Percentiles rank a stretch among this genome's conserved stretches.
phyloP scores from a whole-genome alignment of 2,113 vertebrate genomes.

The Silurus asotus region DNA sequence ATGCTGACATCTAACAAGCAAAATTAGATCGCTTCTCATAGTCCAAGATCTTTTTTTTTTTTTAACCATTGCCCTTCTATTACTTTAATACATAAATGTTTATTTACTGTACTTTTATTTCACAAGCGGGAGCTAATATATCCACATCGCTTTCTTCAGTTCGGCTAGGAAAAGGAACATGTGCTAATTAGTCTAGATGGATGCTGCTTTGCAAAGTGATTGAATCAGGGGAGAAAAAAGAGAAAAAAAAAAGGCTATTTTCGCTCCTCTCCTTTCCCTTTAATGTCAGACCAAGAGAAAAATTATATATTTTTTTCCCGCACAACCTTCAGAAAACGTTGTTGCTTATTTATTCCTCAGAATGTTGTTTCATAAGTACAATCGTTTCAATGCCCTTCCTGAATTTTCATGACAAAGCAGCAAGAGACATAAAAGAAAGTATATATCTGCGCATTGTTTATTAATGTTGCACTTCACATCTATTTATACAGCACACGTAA shows the following conservation, averaged over 20 bases:
- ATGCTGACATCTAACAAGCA: not conserved
- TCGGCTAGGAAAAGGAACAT: not conserved
- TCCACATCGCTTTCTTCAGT: not conserved
- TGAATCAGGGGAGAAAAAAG: not conserved
- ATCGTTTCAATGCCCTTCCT: not conserved
- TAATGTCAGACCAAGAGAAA: not conserved
- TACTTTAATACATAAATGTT: not conserved
- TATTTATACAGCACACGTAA: slow-evolving; percentile 31
- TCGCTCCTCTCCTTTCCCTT: not conserved
- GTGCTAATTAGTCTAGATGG: not conserved
- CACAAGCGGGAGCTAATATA: not conserved
- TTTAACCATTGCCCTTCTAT: not conserved
- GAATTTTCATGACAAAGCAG: not conserved
- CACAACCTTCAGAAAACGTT: not conserved
- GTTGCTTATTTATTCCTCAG: not conserved
- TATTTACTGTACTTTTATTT: not conserved
- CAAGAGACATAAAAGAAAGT: not conserved
- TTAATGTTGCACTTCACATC: slow-evolving; percentile 35
- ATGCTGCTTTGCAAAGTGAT: not conserved
- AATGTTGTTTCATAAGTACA: not conserved
- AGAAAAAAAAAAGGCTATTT: not conserved
- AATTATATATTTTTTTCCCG: not conserved
- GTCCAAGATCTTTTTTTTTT: not conserved
- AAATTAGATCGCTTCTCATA: not conserved
- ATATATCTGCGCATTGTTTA: slow-evolving; percentile 16